These are phyloP conservation scores for Malthinus flaveolus DNA, from an alignment of 2,888 invertebrate genomes.

Conservation along the genomic window DNA sequence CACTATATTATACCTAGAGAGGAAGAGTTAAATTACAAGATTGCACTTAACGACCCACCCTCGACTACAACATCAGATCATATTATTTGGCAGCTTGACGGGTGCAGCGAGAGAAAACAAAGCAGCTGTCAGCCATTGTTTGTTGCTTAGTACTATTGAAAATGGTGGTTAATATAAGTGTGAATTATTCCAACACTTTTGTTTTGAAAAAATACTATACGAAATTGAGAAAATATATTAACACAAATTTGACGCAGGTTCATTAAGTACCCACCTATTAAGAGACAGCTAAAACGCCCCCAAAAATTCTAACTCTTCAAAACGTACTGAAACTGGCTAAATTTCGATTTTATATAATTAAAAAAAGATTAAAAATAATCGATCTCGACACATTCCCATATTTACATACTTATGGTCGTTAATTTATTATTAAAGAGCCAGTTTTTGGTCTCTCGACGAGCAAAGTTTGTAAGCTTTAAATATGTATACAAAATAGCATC, in stretches of 20 bases:
- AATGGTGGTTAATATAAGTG: not conserved
- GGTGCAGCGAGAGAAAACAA: conserved; percentile 39
- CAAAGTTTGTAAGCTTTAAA: conserved; percentile 1
- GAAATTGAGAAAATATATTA: not conserved
- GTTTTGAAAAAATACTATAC: no score
- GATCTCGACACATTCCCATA: not conserved
- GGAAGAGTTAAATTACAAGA: conserved; percentile 12
- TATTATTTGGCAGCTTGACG: conserved; percentile 37
- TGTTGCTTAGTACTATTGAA: conserved; percentile 9
- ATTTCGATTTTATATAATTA: conserved; percentile 1
- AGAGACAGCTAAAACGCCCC: not conserved
- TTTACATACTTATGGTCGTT: not conserved
- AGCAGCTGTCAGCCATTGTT: conserved; percentile 37
- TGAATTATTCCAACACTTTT: not conserved
- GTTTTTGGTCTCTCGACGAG: not conserved
- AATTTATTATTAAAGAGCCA: no score
- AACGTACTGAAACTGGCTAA: not conserved
- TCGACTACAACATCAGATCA: conserved; percentile 29
- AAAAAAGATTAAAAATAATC: not conserved
- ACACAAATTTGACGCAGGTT: conserved; percentile 2
- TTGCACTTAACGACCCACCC: conserved; percentile 14
- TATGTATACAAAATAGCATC: not conserved
- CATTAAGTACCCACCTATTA: conserved; percentile 4
- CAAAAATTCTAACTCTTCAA: not conserved
- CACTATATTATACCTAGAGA: not conserved